Base-by-base conservation (phyloP, 1,140 invertebrate genomes). In the Cyrtorhinus lividipennis region DNA sequence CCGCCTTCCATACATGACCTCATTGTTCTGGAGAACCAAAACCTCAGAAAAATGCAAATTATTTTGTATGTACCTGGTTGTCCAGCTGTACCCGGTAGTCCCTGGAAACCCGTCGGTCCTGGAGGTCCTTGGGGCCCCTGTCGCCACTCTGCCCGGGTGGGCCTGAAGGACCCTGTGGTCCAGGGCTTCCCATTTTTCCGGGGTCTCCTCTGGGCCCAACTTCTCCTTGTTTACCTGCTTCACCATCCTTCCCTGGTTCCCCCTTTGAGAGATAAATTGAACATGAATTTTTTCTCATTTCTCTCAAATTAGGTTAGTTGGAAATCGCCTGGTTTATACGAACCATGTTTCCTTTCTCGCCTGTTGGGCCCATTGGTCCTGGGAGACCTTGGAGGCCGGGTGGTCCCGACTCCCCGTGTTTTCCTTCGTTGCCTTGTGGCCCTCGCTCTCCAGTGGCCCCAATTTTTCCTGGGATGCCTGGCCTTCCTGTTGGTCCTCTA, bases 171-270 rank as follows among this genome's bases (percentile, higher is more conserved):
- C 87, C 87, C 73, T 81, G 82, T 12, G 76, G 69, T 20, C 87
- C 87, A 15, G 80, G 76, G 61, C 74, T 73, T 22, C 87, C 87
- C 73, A 88, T 85, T 71, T 86, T 84, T 22, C 87, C 88, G 23
- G 83, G 76, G 70, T 90, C 84, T 64, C 88, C 86, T 72, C 84
- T 78, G n/a, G 85, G 83, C 45, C 86, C 85, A 46, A 78, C 72
- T 0, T 78, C 72, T 26, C 87, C 87, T 53, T 78, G 74, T 38
- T 77, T 76, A 25, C 87, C 88, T 38, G 79, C 76, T 66, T 87
- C 85, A 8, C 87, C 89, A 71, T 91, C 87, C 78, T 87, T 87
- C 15, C 90, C 90, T 61, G 83, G 67, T 74, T 87, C 83, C 44
- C 88, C 88, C 84, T 88, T 3, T 24, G 5, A 45, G 25, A n/a